Evolutionary conservation across 1,140 invertebrate genomes (phyloP).

Genomic region (Listronotus oregonensis): DNA sequence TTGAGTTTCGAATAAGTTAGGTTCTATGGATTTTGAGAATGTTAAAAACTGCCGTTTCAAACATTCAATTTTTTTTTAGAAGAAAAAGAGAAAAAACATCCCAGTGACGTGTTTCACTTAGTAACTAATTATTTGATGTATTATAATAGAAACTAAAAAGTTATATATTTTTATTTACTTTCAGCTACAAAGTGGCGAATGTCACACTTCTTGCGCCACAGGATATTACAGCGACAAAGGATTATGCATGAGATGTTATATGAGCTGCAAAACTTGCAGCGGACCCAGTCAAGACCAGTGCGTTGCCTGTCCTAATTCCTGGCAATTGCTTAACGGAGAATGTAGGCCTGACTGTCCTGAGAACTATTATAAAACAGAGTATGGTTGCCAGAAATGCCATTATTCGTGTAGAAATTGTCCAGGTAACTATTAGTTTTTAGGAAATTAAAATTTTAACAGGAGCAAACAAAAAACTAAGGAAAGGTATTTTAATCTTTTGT

Average conservation of each 20-base stretch:
- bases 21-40: too few relatives aligned
- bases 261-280: slow-evolving; percentile 81
- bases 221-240: slow-evolving; percentile 85
- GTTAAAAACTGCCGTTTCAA: too few relatives aligned
- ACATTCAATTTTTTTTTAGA: too few relatives aligned
- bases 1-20: too few relatives aligned
- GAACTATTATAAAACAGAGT: slow-evolving; percentile 78
- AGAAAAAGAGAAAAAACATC: too few relatives aligned
- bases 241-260: slow-evolving; percentile 78
- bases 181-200: slow-evolving; percentile 75
- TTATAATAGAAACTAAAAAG: too few relatives aligned
- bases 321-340: slow-evolving; percentile 78
- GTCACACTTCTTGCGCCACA: slow-evolving; percentile 72
- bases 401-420: slow-evolving; percentile 81
- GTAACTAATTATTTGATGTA: too few relatives aligned
- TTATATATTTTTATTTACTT: slow-evolving; percentile 29
- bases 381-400: slow-evolving; percentile 82
- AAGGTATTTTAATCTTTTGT: too few relatives aligned
- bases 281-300: slow-evolving; percentile 81
- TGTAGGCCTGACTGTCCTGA: slow-evolving; percentile 84
- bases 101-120: too few relatives aligned
- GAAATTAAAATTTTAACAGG: too few relatives aligned
- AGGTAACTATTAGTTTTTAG: slow-evolving; percentile 58
- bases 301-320: slow-evolving; percentile 76
- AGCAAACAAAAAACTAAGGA: too few relatives aligned